phyloP scores from a whole-genome alignment of 2,797 vertebrate genomes.

The Synaphobranchus kaupii region DNA sequence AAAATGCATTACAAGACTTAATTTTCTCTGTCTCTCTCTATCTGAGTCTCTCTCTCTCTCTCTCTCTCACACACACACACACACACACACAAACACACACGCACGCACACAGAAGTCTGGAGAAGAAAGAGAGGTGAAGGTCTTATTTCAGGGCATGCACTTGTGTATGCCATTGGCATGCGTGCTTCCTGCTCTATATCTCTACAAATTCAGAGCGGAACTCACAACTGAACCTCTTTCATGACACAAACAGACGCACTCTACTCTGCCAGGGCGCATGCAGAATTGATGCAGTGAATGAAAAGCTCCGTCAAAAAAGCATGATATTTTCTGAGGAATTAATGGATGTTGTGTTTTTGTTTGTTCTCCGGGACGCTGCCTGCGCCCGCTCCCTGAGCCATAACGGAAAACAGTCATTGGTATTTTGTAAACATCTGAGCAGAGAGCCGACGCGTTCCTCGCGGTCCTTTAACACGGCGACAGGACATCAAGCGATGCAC shows the following conservation, averaged over 20 bases:
- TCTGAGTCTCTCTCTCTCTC: neutral
- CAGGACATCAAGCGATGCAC: conserved; percentile 69
- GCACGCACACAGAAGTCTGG: neutral
- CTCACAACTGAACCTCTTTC: neutral
- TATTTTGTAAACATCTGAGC: conserved; percentile 47
- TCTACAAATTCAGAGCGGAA: neutral
- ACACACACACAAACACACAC: neutral
- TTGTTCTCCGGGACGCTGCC: conserved; percentile 12
- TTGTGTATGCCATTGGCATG: too few species aligned
- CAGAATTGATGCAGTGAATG: neutral
- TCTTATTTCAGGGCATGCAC: neutral
- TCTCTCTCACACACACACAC: neutral
- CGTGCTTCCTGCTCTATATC: neutral
- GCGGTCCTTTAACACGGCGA: conserved; percentile 47
- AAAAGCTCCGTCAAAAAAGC: neutral
- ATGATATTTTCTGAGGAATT: neutral
- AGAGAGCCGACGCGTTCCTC: conserved; percentile 29
- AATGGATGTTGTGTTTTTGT: neutral
- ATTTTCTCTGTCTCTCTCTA: neutral
- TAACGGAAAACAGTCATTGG: conserved; percentile 39
- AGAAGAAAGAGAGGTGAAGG: neutral
- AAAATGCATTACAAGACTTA: neutral
- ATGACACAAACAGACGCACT: neutral
- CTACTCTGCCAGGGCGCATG: neutral
- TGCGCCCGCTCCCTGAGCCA: conserved; percentile 18